Conservation (phyloP, 1,140 invertebrate genomes). For the Orchesella cincta region DNA sequence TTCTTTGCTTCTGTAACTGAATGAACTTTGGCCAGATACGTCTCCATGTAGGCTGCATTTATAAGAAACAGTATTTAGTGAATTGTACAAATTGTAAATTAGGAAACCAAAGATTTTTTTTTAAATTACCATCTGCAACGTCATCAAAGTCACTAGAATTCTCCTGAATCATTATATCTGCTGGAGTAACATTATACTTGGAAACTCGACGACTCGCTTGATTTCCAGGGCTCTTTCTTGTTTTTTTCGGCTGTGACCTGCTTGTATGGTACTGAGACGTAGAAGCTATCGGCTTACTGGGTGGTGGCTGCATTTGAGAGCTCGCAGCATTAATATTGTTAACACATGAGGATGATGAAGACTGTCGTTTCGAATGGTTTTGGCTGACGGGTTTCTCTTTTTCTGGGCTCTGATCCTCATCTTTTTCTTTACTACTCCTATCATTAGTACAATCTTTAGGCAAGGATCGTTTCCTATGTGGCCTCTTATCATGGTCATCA, state of each 20-base stretch:
- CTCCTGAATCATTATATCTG: conserved; percentile 41
- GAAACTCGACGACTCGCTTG: background rate
- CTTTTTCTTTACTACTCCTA: background rate
- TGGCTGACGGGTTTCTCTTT: background rate
- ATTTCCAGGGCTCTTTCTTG: conserved; percentile 7
- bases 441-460: conserved; percentile 7
- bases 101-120: background rate
- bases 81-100: background rate
- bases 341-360: background rate
- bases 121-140: background rate
- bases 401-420: conserved; percentile 5
- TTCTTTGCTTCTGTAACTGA: conserved; percentile 34
- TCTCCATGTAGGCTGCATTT: conserved; percentile 39
- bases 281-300: background rate
- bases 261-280: background rate
- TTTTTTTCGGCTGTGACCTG: conserved; percentile 5
- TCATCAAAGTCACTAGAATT: conserved; percentile 24
- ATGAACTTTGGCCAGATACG: conserved; percentile 35
- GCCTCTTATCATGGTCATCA: conserved; percentile 9
- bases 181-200: conserved; percentile 42
- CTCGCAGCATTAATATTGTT: background rate
- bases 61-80: background rate
- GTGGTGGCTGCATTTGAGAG: background rate
- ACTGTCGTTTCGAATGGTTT: background rate
- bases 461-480: background rate